Conservation (phyloP, 2,797 vertebrate genomes). For the Nannoperca obscura region DNA sequence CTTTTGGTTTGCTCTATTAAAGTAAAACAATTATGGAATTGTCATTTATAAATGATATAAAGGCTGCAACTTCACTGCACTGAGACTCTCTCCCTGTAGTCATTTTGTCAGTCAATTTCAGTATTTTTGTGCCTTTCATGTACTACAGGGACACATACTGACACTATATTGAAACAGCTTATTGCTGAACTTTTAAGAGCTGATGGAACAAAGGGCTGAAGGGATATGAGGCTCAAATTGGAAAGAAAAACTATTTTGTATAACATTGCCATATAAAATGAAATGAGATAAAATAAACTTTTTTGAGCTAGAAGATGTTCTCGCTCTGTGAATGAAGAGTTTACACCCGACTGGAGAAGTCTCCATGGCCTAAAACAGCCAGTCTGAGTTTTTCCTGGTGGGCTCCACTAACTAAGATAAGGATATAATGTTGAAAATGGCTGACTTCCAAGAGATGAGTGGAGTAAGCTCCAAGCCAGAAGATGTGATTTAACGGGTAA, state of each 20-base stretch:
- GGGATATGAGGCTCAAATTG: constrained; percentile 33
- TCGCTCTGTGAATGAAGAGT: constrained; percentile 26
- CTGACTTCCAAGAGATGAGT: constrained; percentile 70
- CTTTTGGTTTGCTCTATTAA: constrained; percentile 46
- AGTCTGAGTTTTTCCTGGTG: constrained; percentile 58
- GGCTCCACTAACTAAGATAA: constrained; percentile 72
- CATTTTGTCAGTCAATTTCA: constrained; percentile 45
- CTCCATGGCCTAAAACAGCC: constrained; percentile 55
- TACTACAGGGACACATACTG: constrained; percentile 22
- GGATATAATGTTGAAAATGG: constrained; percentile 72
- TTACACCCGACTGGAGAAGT: constrained; percentile 40
- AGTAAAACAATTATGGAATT: constrained; percentile 50
- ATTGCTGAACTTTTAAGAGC: constrained; percentile 35
- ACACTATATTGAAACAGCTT: constrained; percentile 39
- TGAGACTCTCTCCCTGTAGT: not conserved
- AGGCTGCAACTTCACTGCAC: constrained; percentile 11
- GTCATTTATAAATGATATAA: constrained; percentile 31
- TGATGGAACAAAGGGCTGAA: constrained; percentile 46
- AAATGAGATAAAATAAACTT: constrained; percentile 33
- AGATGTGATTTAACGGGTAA: constrained; percentile 74
- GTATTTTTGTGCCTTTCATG: constrained; percentile 30
- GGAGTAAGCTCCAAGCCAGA: constrained; percentile 69
- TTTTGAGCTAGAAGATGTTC: constrained; percentile 30
- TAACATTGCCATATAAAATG: constrained; percentile 24
- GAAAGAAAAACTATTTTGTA: constrained; percentile 15